Evolutionary conservation across 2,797 vertebrate species (phyloP), one percentile per base, ranked within the genome.

Genomic region (Pogoniulus pusillus): DNA sequence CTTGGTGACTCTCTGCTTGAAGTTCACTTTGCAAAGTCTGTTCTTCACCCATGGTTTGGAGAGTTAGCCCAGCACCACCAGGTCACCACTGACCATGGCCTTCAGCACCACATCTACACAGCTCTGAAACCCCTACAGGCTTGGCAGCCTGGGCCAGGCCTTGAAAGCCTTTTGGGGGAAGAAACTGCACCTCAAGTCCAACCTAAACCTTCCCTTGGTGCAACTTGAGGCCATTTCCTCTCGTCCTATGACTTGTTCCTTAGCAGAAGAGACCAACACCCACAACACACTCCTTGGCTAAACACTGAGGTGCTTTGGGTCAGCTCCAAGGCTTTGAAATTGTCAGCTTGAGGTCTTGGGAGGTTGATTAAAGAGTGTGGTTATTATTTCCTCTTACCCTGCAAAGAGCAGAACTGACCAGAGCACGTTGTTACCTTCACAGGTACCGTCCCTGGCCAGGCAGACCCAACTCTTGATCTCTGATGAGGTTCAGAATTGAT

Each of bases 41-140:
- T 73, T n/a, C 66, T 13, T 26, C 22, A 4, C 16, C 41, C 0
- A 0, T 23, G 2, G 20, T 0, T 2, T 23, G 47, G 69, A 29
- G 23, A 23, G 49, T 41, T 41, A 51, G 24, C 23, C 47, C 49
- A 53, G 51, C 51, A 53, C 51, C 51, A 26, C 13, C 49, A 51
- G 49, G 49, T 26, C 49, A 51, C 27, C 53, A 54, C 16, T 30
- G 16, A 30, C 53, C 53, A 54, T 54, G 53, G 27, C 53, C 29
- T 16, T 54, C 53, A 54, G 53, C 53, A 29, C 23, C 47, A 49
- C 47, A 49, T 12, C 47, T 49, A 27, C 53, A 54, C 15, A 16
- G 27, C 53, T 54, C 27, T 29, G 53, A 54, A 35, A 35, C 58
- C 22, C 58, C 34, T 59, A 13, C 32, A 59, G 58, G 58, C 23